These are phyloP conservation scores for Zhuqinia jingwanae DNA, from an alignment of 2,888 invertebrate species.

Conservation along the genomic window DNA sequence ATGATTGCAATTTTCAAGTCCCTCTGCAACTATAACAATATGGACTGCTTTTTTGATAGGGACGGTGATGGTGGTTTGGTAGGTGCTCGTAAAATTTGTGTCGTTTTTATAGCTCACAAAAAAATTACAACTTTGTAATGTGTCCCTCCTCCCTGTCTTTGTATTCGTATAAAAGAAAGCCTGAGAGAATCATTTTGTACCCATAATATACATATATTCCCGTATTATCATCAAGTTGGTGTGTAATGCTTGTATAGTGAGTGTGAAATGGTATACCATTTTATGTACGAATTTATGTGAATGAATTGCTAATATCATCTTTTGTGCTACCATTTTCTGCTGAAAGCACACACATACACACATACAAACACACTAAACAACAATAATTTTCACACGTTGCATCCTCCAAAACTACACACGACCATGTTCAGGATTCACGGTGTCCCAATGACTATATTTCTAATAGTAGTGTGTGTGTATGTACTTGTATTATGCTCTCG, in stretches of 20 bases:
- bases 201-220: too few species aligned
- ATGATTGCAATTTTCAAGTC: constrained; percentile 6
- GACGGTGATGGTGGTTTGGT: too few species aligned
- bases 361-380: too few species aligned
- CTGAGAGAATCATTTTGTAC: too few species aligned
- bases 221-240: not conserved
- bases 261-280: too few species aligned
- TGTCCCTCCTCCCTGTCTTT: too few species aligned
- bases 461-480: too few species aligned
- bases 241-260: not conserved
- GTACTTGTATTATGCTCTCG: too few species aligned
- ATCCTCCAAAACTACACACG: not conserved
- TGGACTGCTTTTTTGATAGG: constrained; percentile 13
- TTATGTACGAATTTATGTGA: constrained; percentile 32
- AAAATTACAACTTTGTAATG: too few species aligned
- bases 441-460: too few species aligned
- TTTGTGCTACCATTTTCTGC: not conserved
- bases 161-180: too few species aligned
- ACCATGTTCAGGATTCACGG: too few species aligned
- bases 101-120: not conserved
- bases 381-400: constrained; percentile 49
- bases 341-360: not conserved
- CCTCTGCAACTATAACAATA: not conserved
- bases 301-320: constrained; percentile 35
- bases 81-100: not conserved